Base-by-base conservation (phyloP, 1,140 invertebrate species). In the Phymorhynchus buccinoides region DNA sequence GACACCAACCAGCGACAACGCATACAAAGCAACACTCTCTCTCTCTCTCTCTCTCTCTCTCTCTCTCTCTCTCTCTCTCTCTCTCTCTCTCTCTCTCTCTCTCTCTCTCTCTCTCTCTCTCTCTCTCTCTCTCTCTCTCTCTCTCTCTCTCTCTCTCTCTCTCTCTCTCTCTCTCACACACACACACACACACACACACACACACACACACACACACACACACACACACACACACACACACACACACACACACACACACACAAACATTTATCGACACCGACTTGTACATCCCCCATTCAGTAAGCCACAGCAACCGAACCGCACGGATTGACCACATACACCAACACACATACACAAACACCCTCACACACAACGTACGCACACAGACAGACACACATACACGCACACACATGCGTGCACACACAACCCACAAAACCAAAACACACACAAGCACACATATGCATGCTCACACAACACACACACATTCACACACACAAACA, bases 201-300 rank as follows among this genome's bases (percentile, higher is more conserved):
- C 66, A 68, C 66, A 68, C 66, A 68, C 71, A 75, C 30, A 75
- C n/a, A 39, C 71, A 75, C 71, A 39, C 71, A 75, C 1, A 75
- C 1, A 75, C 71, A 32, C n/a, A 1, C 71, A 0, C n/a, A 27
- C 71, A 7, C 71, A 1, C n/a, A 37, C 12, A 39, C 71, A 37
- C 71, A 39, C 71, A 37, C 71, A 75, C 71, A 75, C 71, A 39
- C 71, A 71, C 66, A 71, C 66, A 71, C 66, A 71, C 66, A 71
- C 66, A 71, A 14, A 71, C 66, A 71, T 18, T 6, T 27, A 27
- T 32, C 6, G 4, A 27, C 66, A 27, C 66, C 6, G 7, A 27
- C 44, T 48, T 48, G 7, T 30, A 22, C 32, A 22, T 30, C 14
- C 32, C 14, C 32, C 66, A 71, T 30, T 16, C 66, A 71, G 14